Percentiles rank a stretch among this genome's conserved stretches.
These are phyloP conservation scores for Lycopodina hypogea DNA, from an alignment of 37 sponge, comb jelly and placozoan genomes.

Conservation along the genomic window DNA sequence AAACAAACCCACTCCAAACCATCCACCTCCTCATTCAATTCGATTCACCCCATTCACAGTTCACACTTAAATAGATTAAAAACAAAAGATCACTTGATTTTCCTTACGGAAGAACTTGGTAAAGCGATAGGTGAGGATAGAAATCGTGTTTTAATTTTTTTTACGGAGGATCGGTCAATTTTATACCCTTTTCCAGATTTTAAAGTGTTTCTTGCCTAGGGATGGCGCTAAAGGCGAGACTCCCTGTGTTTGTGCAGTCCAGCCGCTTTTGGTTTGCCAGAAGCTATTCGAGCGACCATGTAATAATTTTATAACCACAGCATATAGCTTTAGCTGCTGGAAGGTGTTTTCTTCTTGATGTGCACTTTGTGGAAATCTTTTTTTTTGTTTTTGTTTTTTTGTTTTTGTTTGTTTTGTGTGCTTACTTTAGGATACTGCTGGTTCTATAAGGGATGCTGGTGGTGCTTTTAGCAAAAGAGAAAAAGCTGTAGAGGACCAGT, in stretches of 20 bases:
- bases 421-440: neutral
- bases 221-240: slow-evolving; percentile 17
- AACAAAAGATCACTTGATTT: too few relatives aligned
- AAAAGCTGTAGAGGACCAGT: slow-evolving; percentile 61
- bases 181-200: too few relatives aligned
- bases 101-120: too few relatives aligned
- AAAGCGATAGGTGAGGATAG: too few relatives aligned
- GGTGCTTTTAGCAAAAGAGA: slow-evolving; percentile 53
- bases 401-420: too few relatives aligned
- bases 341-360: neutral
- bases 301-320: neutral
- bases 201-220: too few relatives aligned
- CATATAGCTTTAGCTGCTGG: neutral
- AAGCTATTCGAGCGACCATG: neutral
- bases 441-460: slow-evolving; percentile 46
- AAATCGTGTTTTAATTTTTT: too few relatives aligned
- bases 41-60: too few relatives aligned
- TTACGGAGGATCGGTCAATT: too few relatives aligned
- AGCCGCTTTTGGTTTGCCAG: slow-evolving; percentile 8
- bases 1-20: too few relatives aligned
- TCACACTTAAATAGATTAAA: too few relatives aligned
- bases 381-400: neutral
- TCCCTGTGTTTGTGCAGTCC: slow-evolving; percentile 8
- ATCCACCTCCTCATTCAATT: too few relatives aligned
- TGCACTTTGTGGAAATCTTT: neutral